These are phyloP conservation scores for Drosophila tripunctata DNA, from an alignment of 2,888 invertebrate genomes.

Conservation along the genomic window DNA sequence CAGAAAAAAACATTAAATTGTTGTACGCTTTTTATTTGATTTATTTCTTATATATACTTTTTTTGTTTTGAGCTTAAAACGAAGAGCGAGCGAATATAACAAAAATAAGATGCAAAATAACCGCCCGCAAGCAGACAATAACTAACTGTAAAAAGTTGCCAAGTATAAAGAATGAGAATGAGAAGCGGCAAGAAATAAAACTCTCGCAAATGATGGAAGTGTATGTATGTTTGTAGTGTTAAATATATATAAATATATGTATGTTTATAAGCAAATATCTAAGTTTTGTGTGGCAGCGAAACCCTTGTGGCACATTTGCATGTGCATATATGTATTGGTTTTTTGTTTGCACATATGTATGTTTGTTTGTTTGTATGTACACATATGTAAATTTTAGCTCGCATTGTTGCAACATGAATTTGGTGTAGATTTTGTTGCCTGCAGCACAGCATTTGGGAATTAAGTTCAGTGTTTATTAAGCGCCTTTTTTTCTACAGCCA, in stretches of 20 bases:
- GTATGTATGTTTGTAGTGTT: constrained; percentile 1
- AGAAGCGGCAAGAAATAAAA: constrained; percentile 39
- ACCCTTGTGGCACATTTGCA: constrained; percentile 14
- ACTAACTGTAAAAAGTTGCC: constrained; percentile 74
- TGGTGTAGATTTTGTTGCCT: constrained; percentile 28
- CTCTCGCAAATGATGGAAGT: constrained; percentile 52
- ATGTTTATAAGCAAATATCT: constrained; percentile 8
- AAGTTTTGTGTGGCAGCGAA: constrained; percentile 8
- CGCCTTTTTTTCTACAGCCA: not conserved
- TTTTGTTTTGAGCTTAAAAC: constrained; percentile 19
- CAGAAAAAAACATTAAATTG: constrained; percentile 50
- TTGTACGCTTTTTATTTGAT: constrained; percentile 39
- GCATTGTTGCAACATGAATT: constrained; percentile 26
- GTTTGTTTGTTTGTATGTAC: not conserved
- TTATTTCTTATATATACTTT: constrained; percentile 4
- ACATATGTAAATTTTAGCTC: constrained; percentile 7
- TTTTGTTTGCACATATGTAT: no score
- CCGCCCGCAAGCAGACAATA: constrained; percentile 72
- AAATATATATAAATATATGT: constrained; percentile 4
- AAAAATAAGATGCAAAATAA: constrained; percentile 70
- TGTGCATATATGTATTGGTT: not conserved
- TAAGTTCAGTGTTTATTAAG: constrained; percentile 9
- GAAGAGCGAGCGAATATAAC: constrained; percentile 26
- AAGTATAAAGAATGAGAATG: constrained; percentile 63
- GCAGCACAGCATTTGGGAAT: constrained; percentile 20